Conservation (phyloP, 1,140 invertebrate genomes). For the Tetragnatha versicolor region DNA sequence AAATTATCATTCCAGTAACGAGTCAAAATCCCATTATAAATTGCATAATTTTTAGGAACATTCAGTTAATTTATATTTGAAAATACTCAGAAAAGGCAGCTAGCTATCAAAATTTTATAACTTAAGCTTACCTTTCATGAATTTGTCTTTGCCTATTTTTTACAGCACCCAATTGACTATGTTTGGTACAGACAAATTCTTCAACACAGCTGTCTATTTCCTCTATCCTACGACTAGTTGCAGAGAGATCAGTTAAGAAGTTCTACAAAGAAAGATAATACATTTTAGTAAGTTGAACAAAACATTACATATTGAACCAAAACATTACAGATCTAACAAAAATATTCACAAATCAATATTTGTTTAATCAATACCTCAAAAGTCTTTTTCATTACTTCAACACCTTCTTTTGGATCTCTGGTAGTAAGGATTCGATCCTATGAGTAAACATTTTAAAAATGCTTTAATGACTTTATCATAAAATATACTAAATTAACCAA, state of each 20-base stretch:
- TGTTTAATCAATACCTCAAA: constrained; percentile 76
- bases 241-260: constrained; percentile 93
- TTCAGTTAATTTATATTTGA: background rate
- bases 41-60: no score
- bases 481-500: background rate
- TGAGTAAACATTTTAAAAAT: background rate
- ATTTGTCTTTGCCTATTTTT: constrained; percentile 77
- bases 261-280: constrained; percentile 69
- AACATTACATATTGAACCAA: background rate
- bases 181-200: constrained; percentile 83
- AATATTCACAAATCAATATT: background rate
- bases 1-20: no score
- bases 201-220: constrained; percentile 87
- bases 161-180: constrained; percentile 88
- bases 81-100: background rate
- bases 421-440: constrained; percentile 81
- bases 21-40: no score
- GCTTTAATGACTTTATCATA: background rate
- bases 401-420: constrained; percentile 85
- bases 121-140: constrained; percentile 68
- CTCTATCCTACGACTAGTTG: constrained; percentile 87
- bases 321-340: background rate
- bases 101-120: background rate
- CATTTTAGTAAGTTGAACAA: background rate
- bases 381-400: constrained; percentile 93